A percentile compares a stretch with the other conserved stretches of the same genome.
These are phyloP conservation scores for Ambastaia sidthimunki DNA, from an alignment of 2,797 vertebrate species.

Conservation along the genomic window DNA sequence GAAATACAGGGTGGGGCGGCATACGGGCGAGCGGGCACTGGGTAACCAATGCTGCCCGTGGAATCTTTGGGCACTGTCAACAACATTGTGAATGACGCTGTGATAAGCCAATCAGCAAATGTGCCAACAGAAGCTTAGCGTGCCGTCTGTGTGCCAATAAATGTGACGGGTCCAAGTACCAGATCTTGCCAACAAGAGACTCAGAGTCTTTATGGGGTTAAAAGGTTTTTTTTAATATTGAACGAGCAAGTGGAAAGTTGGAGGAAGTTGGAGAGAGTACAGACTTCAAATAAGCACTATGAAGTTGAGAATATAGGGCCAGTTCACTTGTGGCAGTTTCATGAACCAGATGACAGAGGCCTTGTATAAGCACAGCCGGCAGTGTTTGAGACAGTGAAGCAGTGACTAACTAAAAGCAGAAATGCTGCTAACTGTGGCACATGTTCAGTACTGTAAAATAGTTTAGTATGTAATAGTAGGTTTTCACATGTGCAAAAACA, in stretches of 20 bases:
- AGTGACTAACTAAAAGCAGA: neutral
- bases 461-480: neutral
- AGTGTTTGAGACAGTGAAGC: neutral
- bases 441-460: neutral
- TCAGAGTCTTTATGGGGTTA: slow-evolving; percentile 34
- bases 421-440: neutral
- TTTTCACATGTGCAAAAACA: neutral
- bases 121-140: slow-evolving; percentile 49
- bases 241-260: slow-evolving; percentile 25
- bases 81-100: slow-evolving; percentile 75
- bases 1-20: slow-evolving; percentile 48
- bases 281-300: neutral
- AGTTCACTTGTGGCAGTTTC: slow-evolving; percentile 5
- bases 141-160: slow-evolving; percentile 51
- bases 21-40: slow-evolving; percentile 50
- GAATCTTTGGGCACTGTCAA: slow-evolving; percentile 52
- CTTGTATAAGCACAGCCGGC: neutral
- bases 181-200: slow-evolving; percentile 33
- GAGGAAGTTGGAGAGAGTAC: slow-evolving; percentile 7
- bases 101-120: slow-evolving; percentile 54
- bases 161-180: slow-evolving; percentile 29
- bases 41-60: slow-evolving; percentile 46
- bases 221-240: slow-evolving; percentile 36
- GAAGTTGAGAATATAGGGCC: slow-evolving; percentile 15
- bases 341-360: neutral